A percentile compares a stretch with the other conserved stretches of the same genome.
Conservation (phyloP, 2,113 vertebrate species). For the Alectura lathami region DNA sequence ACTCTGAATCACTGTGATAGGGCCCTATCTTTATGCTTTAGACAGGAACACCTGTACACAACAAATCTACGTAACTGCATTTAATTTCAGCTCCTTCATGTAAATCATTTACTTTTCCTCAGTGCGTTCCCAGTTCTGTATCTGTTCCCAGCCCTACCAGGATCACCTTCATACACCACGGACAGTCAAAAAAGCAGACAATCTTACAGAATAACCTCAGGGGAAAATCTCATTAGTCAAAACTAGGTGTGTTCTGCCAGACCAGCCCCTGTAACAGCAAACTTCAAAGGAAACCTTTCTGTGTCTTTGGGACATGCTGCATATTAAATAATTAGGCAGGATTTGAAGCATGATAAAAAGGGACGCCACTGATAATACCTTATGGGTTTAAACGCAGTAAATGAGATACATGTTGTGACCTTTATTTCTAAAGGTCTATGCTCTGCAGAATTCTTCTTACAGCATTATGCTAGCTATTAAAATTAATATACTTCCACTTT, state of each 20-base stretch:
- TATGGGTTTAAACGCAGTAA: background rate
- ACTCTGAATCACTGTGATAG: background rate
- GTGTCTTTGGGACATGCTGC: background rate
- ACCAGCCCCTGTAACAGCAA: background rate
- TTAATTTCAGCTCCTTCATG: background rate
- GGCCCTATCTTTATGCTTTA: background rate
- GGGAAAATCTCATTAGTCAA: slow-evolving; percentile 16
- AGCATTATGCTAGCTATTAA: slow-evolving; percentile 5
- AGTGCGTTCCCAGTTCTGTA: background rate
- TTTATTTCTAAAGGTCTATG: background rate
- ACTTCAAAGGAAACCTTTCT: background rate
- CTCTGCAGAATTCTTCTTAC: background rate
- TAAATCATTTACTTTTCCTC: background rate
- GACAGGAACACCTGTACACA: background rate
- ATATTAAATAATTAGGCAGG: background rate
- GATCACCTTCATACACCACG: background rate
- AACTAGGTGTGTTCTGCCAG: background rate
- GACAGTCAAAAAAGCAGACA: slow-evolving; percentile 43
- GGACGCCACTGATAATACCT: background rate
- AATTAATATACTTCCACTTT: background rate
- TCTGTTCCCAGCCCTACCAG: background rate
- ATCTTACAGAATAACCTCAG: background rate
- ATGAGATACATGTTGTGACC: background rate
- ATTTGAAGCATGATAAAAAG: background rate
- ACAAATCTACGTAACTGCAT: background rate